phyloP scores from a whole-genome alignment of 1,140 invertebrate genomes.

The Periplaneta americana region DNA sequence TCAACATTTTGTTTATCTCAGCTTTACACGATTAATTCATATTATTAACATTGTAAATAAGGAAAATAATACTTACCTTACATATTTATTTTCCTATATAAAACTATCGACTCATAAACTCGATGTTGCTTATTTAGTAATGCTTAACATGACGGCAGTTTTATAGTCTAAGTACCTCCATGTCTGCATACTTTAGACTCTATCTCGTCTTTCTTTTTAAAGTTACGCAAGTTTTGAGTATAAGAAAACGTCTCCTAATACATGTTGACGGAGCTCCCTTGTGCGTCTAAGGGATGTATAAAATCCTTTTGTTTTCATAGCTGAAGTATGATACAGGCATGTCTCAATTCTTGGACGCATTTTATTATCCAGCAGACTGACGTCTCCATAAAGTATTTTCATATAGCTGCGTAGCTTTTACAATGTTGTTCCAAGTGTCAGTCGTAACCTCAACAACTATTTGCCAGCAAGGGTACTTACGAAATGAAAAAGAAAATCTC shows the following conservation, averaged over 20 bases:
- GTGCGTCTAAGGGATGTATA: too few species aligned
- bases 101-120: too few species aligned
- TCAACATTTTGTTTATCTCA: too few species aligned
- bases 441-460: neutral
- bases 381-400: neutral
- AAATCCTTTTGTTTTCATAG: neutral
- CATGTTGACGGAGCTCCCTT: neutral
- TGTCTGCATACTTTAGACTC: neutral
- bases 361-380: neutral
- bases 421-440: neutral
- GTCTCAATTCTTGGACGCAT: neutral
- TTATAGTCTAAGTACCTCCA: too few species aligned
- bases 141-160: too few species aligned
- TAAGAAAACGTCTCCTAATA: neutral
- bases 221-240: neutral
- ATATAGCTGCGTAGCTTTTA: neutral
- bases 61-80: too few species aligned
- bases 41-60: too few species aligned
- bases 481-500: neutral
- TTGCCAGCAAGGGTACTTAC: neutral
- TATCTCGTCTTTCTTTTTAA: neutral
- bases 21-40: too few species aligned
- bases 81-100: too few species aligned
- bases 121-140: too few species aligned
- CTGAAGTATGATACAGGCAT: neutral